These are phyloP conservation scores for Turritopsis rubra DNA, from an alignment of 30 jellyfish, hydroid and myxozoan genomes.

Conservation along the genomic window DNA sequence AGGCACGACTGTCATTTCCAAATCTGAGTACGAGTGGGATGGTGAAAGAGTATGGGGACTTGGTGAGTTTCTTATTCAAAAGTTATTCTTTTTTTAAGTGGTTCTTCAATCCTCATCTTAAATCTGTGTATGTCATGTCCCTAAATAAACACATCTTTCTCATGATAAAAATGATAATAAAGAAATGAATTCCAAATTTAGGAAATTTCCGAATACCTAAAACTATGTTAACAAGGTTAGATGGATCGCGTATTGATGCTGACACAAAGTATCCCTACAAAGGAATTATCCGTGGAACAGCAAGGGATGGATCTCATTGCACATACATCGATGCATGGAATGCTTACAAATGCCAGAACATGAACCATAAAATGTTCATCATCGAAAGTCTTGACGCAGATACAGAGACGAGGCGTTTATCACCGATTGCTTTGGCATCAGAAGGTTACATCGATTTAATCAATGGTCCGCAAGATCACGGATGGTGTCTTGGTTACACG, in stretches of 20 bases:
- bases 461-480: constrained; percentile 95
- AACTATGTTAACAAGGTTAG: constrained; percentile 47
- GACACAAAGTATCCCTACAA: constrained; percentile 54
- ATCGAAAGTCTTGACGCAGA: constrained; percentile 81
- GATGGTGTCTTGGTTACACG: constrained; percentile 90
- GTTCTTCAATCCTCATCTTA: background rate
- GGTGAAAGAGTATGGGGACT: constrained; percentile 78
- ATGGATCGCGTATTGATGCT: constrained; percentile 62
- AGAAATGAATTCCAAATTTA: constrained; percentile 1
- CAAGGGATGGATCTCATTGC: constrained; percentile 29
- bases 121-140: background rate
- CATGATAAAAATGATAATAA: background rate
- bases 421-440: constrained; percentile 53
- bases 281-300: constrained; percentile 64
- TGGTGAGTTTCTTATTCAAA: constrained; percentile 21
- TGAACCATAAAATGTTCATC: constrained; percentile 51
- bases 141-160: background rate
- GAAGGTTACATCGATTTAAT: constrained; percentile 71
- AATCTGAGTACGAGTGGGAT: constrained; percentile 81
- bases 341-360: constrained; percentile 59
- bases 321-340: constrained; percentile 40
- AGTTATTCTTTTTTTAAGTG: no score
- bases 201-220: constrained; percentile 81
- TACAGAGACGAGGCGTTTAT: constrained; percentile 63
- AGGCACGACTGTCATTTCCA: constrained; percentile 46